Base-by-base conservation (phyloP, 2,113 vertebrate genomes). In the Nyctibius bracteatus region DNA sequence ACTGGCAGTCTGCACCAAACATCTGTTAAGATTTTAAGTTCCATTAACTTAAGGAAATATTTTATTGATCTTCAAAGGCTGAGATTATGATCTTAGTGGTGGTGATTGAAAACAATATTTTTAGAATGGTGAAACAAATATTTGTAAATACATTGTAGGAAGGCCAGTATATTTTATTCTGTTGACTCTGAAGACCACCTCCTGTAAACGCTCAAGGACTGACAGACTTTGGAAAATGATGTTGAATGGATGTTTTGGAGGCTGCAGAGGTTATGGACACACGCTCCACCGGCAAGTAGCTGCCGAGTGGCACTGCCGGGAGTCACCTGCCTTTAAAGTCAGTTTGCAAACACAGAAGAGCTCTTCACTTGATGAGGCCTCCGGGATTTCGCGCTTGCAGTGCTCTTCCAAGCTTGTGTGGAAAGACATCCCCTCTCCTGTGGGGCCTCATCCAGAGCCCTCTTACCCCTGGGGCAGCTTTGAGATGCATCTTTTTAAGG, bases 61-160 rank as follows among this genome's bases (percentile, higher is more conserved):
- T 90, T 92, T 95, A 84, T 59, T 90, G 86, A 33, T 91, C 71
- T 78, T 91, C 82, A 75, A 96, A 74, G 33, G 39, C 47, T 86
- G 47, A 65, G 65, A 67, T 91, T 44, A 84, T 25, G 71, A 62
- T 85, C 55, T 67, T 86, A n/a, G 24, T 51, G 41, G 8, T 27
- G 75, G 79, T 83, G 28, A 86, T 51, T 94, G 47, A 68, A 92
- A 93, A 83, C 5, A 37, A 30, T 89, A 7, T 12, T 95, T 92
- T 86, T 86, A 75, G 46, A 90, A 49, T 7, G 43, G 39, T 78
- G 68, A 92, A 94, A 57, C 35, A 80, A 94, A 35, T 70, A 92
- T 61, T 85, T 90, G 52, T 90, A 93, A 85, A 93, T 66, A 78
- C 66, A 10, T 66, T 54, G 35, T 65, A 84, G 65, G 21, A 87